These are phyloP conservation scores for Desmodus rotundus DNA, from an alignment of 2,113 vertebrate genomes.

Conservation along the genomic window DNA sequence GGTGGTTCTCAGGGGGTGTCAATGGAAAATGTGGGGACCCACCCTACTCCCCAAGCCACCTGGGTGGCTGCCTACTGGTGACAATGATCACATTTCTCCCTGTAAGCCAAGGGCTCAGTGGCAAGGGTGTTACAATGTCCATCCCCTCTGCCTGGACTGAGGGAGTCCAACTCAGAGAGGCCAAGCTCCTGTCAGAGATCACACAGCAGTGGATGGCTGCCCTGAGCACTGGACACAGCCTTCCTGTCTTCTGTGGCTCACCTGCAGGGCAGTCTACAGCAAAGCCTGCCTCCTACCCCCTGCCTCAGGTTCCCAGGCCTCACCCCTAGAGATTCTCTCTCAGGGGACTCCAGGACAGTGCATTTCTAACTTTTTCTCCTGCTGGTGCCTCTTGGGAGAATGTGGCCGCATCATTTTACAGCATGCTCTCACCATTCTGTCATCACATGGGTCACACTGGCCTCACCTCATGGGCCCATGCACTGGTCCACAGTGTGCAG, in stretches of 20 bases:
- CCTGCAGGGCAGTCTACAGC: neutral
- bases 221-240: neutral
- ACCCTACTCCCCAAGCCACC: neutral
- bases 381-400: neutral
- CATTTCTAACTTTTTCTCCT: neutral
- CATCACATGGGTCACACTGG: neutral
- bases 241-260: neutral
- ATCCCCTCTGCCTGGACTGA: neutral
- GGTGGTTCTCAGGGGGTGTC: neutral
- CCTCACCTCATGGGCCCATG: accelerated
- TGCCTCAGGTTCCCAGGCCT: neutral
- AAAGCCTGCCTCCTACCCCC: neutral
- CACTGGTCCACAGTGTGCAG: neutral
- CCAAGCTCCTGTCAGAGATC: neutral
- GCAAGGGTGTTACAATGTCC: neutral
- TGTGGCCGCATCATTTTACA: neutral
- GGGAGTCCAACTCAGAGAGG: neutral
- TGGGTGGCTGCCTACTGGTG: neutral
- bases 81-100: neutral
- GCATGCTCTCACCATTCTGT: neutral
- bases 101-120: neutral
- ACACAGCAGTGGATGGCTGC: neutral
- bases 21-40: neutral
- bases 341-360: neutral
- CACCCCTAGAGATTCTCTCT: neutral